Conservation (phyloP, 2,113 vertebrate species). For the Panthera leo region DNA sequence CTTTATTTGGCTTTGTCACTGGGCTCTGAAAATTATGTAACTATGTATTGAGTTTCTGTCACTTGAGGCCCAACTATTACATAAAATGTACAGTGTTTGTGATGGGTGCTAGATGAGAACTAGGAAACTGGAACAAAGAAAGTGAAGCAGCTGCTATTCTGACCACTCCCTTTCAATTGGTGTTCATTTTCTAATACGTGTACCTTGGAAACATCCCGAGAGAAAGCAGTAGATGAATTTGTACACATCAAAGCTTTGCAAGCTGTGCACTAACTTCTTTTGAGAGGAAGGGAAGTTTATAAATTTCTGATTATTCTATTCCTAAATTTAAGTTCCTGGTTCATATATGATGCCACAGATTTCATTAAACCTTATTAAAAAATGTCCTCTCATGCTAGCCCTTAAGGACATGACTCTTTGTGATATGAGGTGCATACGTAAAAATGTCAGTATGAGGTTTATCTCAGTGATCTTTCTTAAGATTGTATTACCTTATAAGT, state of each 20-base stretch:
- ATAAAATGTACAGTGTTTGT: not conserved
- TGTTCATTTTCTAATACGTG: not conserved
- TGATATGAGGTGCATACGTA: not conserved
- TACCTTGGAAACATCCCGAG: not conserved
- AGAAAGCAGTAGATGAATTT: not conserved
- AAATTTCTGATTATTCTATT: not conserved
- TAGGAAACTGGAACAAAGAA: not conserved
- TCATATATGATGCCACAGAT: not conserved
- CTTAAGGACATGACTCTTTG: not conserved
- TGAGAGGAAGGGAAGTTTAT: not conserved
- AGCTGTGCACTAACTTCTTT: not conserved
- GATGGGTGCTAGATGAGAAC: not conserved
- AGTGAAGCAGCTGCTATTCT: not conserved
- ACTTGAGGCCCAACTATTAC: not conserved
- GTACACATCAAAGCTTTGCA: not conserved
- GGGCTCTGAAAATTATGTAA: not conserved
- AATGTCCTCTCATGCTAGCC: not conserved
- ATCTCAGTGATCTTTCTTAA: not conserved
- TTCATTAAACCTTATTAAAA: not conserved
- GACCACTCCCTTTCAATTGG: not conserved
- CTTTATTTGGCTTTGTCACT: not conserved
- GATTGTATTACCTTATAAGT: not conserved
- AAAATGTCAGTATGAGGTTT: not conserved
- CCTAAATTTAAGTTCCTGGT: not conserved
- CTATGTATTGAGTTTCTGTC: not conserved